Percentiles rank a stretch among this genome's conserved stretches.
These are phyloP conservation scores for Apis dorsata DNA, from an alignment of 1,140 invertebrate species.

Conservation along the genomic window DNA sequence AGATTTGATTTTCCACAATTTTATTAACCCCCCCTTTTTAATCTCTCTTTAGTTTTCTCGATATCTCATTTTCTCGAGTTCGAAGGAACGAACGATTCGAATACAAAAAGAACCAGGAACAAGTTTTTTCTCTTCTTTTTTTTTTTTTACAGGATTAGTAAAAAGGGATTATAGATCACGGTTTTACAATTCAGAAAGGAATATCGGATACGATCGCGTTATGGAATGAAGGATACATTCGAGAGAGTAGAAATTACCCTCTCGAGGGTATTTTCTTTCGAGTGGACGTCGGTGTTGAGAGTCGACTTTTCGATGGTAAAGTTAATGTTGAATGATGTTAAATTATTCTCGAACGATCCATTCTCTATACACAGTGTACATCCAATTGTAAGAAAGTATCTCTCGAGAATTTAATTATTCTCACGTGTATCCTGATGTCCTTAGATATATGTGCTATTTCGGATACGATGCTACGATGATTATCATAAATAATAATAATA, in stretches of 20 bases:
- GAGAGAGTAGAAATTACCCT: too few relatives aligned
- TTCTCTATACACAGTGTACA: too few relatives aligned
- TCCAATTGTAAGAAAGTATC: too few relatives aligned
- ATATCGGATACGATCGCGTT: neutral
- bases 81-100: neutral
- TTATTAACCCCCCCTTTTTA: too few relatives aligned
- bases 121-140: neutral
- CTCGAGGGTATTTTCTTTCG: too few relatives aligned
- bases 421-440: too few relatives aligned
- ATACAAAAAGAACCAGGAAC: neutral
- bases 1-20: too few relatives aligned
- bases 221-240: neutral
- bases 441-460: neutral
- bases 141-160: neutral
- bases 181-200: neutral
- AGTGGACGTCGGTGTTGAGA: too few relatives aligned
- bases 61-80: neutral
- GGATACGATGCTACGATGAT: conserved; percentile 1
- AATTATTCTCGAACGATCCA: too few relatives aligned
- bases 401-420: too few relatives aligned
- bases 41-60: neutral
- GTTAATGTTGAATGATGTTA: too few relatives aligned
- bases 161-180: neutral
- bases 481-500: neutral
- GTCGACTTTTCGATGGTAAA: too few relatives aligned